Base-by-base conservation (phyloP, 2,888 invertebrate genomes). In the Torymus auratus region DNA sequence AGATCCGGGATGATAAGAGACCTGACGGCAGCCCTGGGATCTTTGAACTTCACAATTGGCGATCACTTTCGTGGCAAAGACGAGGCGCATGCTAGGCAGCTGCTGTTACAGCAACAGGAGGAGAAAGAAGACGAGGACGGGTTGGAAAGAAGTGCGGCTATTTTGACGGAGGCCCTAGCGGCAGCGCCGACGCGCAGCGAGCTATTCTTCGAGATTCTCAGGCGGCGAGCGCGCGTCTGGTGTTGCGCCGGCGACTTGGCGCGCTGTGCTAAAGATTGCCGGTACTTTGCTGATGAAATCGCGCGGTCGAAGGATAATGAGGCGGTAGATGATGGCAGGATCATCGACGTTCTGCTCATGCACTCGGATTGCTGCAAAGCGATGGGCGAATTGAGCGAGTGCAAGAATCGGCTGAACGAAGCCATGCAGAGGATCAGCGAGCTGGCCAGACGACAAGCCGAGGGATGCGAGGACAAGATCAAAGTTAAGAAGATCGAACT, bases 401-500 rank as follows among this genome's bases (percentile, higher is more conserved):
- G 84, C 20, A 84, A 82, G 65, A 69, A 23, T 61, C 70, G 69
- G 23, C 41, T 83, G 61, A 86, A 84, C 65, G 82, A 82, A 74
- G 85, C 80, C 2, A 83, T 85, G 85, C 67, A 71, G 3, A 68
- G 77, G 0, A 76, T 86, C 15, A 83, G 75, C 41, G 70, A 78
- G 23, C 67, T 85, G 5, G 84, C 83, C 1, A 12, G 28, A 14
- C 82, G 61, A 12, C 74, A 53, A 1, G 77, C 76, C 23, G 15
- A 11, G 7, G 55, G 50, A 1, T 64, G 17, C 0, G 13, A 0
- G 0, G 68, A 77, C 1, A 67, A 71, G 0, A 41, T 84, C 3
- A 85, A 83, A n/a, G 52, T 62, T 13, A 71, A 74, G 10, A 85
- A 86, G 56, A 64, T 83, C 5, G 65, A 79, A 67, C 80, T 84